Evolutionary conservation across 2,113 vertebrate species (phyloP).

Genomic region (Mormyrus lacerda): DNA sequence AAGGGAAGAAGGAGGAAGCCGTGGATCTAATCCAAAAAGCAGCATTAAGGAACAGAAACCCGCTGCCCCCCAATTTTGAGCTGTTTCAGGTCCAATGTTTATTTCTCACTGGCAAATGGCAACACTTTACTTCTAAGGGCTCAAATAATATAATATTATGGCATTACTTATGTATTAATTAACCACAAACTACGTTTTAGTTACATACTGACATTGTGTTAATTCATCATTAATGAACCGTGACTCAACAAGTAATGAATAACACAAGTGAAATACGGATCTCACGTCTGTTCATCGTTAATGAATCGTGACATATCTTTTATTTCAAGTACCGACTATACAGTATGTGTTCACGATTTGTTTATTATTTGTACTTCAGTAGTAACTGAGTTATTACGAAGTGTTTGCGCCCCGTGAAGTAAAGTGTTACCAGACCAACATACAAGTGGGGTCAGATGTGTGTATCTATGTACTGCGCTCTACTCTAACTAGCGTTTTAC

Average conservation of each 20-base stretch:
- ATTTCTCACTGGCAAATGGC: not conserved
- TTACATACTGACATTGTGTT: not conserved
- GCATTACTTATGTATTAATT: not conserved
- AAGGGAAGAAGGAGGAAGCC: constrained; percentile 45
- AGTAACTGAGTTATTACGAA: not conserved
- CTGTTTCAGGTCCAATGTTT: constrained; percentile 38
- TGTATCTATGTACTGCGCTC: not conserved
- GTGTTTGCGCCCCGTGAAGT: not conserved
- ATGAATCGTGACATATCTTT: not conserved
- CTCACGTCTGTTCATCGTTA: not conserved
- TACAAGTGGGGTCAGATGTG: not conserved
- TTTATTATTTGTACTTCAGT: not conserved
- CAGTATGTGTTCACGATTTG: not conserved
- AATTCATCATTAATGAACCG: not conserved
- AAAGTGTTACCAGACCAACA: not conserved
- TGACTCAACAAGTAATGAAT: not conserved
- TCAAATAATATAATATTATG: not conserved
- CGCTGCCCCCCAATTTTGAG: constrained; percentile 38
- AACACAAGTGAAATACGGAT: not conserved
- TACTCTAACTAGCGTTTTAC: not conserved
- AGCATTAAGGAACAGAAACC: constrained; percentile 45
- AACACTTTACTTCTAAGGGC: not conserved
- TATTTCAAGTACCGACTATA: not conserved
- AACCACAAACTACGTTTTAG: not conserved
- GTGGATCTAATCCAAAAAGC: constrained; percentile 52